A percentile compares a stretch with the other conserved stretches of the same genome.
Evolutionary conservation across 1,140 invertebrate species (phyloP).

Genomic region (Cyclargus thomasi): DNA sequence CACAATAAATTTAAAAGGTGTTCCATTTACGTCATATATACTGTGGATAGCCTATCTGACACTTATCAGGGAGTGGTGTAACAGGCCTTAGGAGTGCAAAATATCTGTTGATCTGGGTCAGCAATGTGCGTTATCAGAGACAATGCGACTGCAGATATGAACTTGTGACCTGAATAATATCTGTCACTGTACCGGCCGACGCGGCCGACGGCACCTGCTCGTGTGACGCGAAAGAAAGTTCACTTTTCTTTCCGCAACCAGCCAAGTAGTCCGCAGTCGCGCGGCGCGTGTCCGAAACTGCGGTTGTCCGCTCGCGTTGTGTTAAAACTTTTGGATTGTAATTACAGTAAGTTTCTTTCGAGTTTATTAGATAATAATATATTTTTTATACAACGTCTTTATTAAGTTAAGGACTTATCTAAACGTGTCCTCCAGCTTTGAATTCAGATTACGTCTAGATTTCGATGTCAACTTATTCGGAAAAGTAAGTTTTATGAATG

Average conservation of each 20-base stretch:
- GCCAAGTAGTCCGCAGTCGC: constrained; percentile 58
- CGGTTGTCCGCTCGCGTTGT: constrained; percentile 30
- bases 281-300: constrained; percentile 38
- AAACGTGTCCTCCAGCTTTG: not conserved
- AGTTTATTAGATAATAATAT: not conserved
- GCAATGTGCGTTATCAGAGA: not conserved
- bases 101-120: too few relatives aligned
- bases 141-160: constrained; percentile 28
- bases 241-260: constrained; percentile 54
- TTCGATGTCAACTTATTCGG: not conserved
- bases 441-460: not conserved
- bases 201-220: constrained; percentile 34
- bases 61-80: too few relatives aligned
- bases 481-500: not conserved
- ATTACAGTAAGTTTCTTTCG: not conserved
- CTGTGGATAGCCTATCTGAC: too few relatives aligned
- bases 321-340: not conserved
- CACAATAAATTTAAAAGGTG: too few relatives aligned
- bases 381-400: not conserved
- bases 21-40: too few relatives aligned
- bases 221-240: constrained; percentile 59
- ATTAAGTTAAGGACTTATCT: not conserved
- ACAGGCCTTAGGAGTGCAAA: too few relatives aligned
- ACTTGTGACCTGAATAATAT: constrained; percentile 35
- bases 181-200: constrained; percentile 6